Percentiles rank a stretch among this genome's conserved stretches.
Evolutionary conservation across 2,888 invertebrate species (phyloP).

Genomic region (Leptarthrus brevirostris): DNA sequence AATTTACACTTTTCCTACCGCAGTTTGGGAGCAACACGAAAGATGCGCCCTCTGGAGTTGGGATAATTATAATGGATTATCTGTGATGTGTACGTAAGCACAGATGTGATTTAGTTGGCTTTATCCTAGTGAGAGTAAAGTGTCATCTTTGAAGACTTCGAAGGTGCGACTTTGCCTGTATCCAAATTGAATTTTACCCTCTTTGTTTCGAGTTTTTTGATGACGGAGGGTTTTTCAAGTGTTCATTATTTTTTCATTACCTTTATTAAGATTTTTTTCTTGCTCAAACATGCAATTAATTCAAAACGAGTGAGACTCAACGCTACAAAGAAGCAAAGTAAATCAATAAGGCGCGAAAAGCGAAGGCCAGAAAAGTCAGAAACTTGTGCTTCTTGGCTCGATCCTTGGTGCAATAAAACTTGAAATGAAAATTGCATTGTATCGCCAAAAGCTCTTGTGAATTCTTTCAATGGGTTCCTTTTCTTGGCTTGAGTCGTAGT

Average conservation of each 20-base stretch:
- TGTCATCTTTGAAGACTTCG: no score
- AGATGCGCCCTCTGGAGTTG: not conserved
- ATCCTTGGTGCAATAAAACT: slow-evolving; percentile 27
- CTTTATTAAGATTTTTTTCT: no score
- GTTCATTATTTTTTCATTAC: no score
- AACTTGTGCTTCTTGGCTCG: slow-evolving; percentile 13
- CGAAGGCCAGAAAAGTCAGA: not conserved
- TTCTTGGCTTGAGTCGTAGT: slow-evolving; percentile 1
- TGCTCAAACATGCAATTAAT: no score
- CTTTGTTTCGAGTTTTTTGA: no score
- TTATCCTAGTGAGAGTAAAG: no score
- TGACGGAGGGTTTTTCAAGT: no score
- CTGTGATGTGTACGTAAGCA: not conserved
- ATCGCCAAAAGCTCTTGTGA: slow-evolving; percentile 3
- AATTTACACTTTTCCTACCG: not conserved
- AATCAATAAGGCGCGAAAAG: not conserved
- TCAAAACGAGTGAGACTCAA: not conserved
- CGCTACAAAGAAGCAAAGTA: slow-evolving; percentile 15
- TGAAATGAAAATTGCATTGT: slow-evolving; percentile 37
- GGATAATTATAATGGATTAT: not conserved
- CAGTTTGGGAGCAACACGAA: not conserved
- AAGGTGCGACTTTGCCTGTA: no score
- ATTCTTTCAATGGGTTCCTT: slow-evolving; percentile 31
- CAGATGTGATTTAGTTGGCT: no score
- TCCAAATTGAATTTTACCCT: no score